phyloP scores from a whole-genome alignment of 2,113 vertebrate genomes.

The Trematocara unimaculatum region DNA sequence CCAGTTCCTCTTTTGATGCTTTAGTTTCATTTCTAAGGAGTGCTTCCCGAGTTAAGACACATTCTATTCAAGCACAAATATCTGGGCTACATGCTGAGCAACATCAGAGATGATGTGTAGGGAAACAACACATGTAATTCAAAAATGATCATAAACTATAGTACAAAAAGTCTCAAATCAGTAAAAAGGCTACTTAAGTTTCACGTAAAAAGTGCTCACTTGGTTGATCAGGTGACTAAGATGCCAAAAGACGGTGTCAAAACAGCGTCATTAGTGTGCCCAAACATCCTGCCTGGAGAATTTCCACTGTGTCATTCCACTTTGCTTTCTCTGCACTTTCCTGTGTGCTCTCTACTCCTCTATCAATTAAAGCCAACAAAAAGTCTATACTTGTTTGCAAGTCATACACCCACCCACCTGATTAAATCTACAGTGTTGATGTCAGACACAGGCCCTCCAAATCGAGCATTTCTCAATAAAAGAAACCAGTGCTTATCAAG shows the following conservation, averaged over 20 bases:
- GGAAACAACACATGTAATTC: neutral
- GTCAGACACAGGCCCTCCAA: neutral
- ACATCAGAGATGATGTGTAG: neutral
- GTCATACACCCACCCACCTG: neutral
- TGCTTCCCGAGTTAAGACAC: neutral
- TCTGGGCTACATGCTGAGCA: neutral
- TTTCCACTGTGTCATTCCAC: neutral
- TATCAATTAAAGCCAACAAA: neutral
- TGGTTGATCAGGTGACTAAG: neutral
- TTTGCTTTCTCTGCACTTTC: neutral
- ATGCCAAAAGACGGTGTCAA: neutral
- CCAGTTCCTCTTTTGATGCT: conserved; percentile 11
- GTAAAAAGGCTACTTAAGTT: neutral
- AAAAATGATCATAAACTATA: accelerated
- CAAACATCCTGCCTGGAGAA: neutral
- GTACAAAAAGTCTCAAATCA: neutral
- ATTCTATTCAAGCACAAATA: neutral
- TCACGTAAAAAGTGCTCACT: neutral
- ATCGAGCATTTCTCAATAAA: neutral
- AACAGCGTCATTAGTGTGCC: neutral
- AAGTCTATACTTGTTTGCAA: neutral
- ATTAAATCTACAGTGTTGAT: too few species aligned
- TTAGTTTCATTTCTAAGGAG: neutral
- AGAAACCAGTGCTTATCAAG: neutral
- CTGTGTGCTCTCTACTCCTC: neutral